Evolutionary conservation across 2,113 vertebrate species (phyloP).

Genomic region (Rhadina sibilatrix): DNA sequence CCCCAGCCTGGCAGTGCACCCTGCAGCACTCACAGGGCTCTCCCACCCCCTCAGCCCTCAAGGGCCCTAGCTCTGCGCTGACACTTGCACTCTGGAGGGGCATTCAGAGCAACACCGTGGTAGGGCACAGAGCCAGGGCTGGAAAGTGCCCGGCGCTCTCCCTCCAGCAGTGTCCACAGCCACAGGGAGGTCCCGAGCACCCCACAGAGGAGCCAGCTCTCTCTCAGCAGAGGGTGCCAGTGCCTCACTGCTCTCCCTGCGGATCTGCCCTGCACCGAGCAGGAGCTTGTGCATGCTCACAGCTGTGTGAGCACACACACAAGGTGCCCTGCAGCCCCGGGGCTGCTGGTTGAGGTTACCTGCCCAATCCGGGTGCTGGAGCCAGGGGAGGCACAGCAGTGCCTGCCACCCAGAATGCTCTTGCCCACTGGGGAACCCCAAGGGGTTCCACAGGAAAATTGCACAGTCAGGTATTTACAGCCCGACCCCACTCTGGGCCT

Average conservation of each 20-base stretch:
- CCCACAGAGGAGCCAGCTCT: not conserved
- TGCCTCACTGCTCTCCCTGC: accelerated
- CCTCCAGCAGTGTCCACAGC: accelerated
- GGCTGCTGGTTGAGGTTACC: not conserved
- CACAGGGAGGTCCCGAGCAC: accelerated
- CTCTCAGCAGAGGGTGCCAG: not conserved
- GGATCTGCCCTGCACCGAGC: not conserved
- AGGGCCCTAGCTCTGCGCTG: not conserved
- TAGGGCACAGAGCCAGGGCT: accelerated
- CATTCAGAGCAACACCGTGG: accelerated
- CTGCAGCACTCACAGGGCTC: not conserved
- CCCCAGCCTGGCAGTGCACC: accelerated
- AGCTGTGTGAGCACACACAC: not conserved
- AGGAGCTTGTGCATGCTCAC: accelerated
- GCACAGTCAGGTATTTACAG: not conserved
- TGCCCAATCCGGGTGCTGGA: accelerated
- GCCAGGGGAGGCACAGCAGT: not conserved
- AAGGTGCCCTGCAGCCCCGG: not conserved
- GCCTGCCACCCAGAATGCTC: not conserved
- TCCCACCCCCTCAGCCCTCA: not conserved
- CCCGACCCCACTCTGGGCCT: not conserved
- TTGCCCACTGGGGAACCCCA: not conserved
- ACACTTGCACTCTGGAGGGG: not conserved
- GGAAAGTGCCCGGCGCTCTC: not conserved
- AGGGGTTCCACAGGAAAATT: not conserved